phyloP scores from a whole-genome alignment of 2,113 vertebrate species.

The Dasyornis broadbenti region DNA sequence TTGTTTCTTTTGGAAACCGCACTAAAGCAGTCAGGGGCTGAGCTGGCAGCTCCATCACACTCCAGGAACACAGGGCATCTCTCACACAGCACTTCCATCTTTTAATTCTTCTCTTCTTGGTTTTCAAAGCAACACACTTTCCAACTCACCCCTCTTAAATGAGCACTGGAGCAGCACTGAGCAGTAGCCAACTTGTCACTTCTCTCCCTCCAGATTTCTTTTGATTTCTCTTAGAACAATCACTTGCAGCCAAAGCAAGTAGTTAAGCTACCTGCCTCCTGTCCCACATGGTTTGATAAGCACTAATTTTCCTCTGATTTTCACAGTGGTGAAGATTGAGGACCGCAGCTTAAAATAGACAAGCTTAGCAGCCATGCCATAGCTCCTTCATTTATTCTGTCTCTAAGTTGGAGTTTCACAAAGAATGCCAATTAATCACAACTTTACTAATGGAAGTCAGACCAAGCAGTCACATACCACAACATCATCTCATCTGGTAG shows the following conservation, averaged over 20 bases:
- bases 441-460: not conserved
- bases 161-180: not conserved
- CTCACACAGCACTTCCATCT: not conserved
- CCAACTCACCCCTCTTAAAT: not conserved
- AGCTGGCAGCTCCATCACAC: not conserved
- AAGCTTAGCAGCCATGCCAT: not conserved
- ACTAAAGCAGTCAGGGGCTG: not conserved
- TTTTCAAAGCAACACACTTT: not conserved
- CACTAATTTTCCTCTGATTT: not conserved
- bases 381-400: not conserved
- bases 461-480: not conserved
- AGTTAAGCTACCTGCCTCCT: not conserved
- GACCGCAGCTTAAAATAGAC: not conserved
- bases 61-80: not conserved
- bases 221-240: not conserved
- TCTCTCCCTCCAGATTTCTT: not conserved
- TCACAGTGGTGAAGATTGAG: not conserved
- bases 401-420: not conserved
- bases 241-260: not conserved
- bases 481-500: too few relatives aligned
- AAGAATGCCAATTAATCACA: not conserved
- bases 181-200: not conserved
- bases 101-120: not conserved
- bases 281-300: not conserved
- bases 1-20: not conserved